A percentile compares a stretch with the other conserved stretches of the same genome.
Evolutionary conservation across 2,888 invertebrate species (phyloP).

Genomic region (Ophraella communa): DNA sequence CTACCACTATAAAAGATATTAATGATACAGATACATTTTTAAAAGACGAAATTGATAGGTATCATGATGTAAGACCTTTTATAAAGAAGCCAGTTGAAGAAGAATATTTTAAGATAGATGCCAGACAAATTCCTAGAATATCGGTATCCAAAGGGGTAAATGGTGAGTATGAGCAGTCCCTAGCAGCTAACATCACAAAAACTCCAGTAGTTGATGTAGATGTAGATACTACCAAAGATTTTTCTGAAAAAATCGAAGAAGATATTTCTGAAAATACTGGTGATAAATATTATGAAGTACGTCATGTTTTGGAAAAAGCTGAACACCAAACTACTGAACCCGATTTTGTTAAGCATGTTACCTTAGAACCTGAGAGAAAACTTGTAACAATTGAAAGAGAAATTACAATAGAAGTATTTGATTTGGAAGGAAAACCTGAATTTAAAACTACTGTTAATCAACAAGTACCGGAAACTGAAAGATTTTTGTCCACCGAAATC

Average conservation of each 20-base stretch:
- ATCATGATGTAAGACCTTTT: constrained; percentile 40
- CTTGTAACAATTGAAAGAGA: constrained; percentile 14
- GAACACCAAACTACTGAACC: background rate
- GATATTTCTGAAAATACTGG: background rate
- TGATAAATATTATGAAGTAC: background rate
- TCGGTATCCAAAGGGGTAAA: too few species aligned
- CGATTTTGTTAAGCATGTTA: constrained; percentile 2
- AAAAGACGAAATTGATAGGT: constrained; percentile 40
- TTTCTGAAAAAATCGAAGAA: constrained; percentile 18
- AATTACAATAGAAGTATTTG: constrained; percentile 14
- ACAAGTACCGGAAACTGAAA: constrained; percentile 11
- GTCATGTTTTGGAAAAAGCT: background rate
- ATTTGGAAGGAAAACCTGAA: background rate
- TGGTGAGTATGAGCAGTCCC: too few species aligned
- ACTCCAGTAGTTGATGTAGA: background rate
- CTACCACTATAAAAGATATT: constrained; percentile 34
- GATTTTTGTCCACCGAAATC: constrained; percentile 44
- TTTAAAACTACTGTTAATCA: background rate
- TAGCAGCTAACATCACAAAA: too few species aligned
- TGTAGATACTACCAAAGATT: too few species aligned
- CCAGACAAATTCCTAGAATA: too few species aligned
- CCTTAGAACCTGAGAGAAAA: constrained; percentile 1
- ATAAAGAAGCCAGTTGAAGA: constrained; percentile 14
- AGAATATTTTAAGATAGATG: constrained; percentile 9
- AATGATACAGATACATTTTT: constrained; percentile 40